Evolutionary conservation across 2,113 vertebrate genomes (phyloP), one percentile per base, ranked within the genome.

Genomic region (Brachyhypopomus occidentalis): DNA sequence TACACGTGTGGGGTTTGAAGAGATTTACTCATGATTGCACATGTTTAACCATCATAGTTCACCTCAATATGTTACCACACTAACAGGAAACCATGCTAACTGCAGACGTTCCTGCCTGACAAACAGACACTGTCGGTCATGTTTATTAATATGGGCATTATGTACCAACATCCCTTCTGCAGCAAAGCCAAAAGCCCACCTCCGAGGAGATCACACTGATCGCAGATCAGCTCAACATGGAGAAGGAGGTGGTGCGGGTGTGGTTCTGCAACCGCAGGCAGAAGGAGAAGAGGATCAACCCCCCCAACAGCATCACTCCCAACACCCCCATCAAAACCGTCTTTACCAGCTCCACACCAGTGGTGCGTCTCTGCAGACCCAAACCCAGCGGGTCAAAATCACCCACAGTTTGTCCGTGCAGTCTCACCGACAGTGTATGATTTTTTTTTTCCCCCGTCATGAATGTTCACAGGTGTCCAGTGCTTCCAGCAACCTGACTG

Each of bases 221-320:
- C 87, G 96, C 98, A 83, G 98, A 98, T 91, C 97, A 99, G 93
- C 96, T 99, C 87, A 97, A 95, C 92, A 99, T 99, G 98, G 98
- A 99, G 91, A 99, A 99, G 91, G 98, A 99, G 93, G 98, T 99
- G 91, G 98, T 99, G 88, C 95, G 98, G 81, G 98, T 99, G 90
- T 99, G 98, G 98, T 99, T 99, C 94, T 99, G 98, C 93, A 99
- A 99, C 90, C 97, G 98, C 69, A 95, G 97, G 85, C 98, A 99
- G 91, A 99, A 99, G 74, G 97, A 99, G 87, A 99, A 99, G 92
- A 93, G 98, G 89, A 99, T 99, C 85, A 99, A 99, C 89, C 97
- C 98, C 64, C 98, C 98, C 23, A 98, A 96, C 91, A 97, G 96
- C 84, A 93, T 95, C 83, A 92, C 91, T 84, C 92, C 93, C 92